Base-by-base conservation (phyloP, 2,797 vertebrate genomes). In the Cynopterus sphinx region DNA sequence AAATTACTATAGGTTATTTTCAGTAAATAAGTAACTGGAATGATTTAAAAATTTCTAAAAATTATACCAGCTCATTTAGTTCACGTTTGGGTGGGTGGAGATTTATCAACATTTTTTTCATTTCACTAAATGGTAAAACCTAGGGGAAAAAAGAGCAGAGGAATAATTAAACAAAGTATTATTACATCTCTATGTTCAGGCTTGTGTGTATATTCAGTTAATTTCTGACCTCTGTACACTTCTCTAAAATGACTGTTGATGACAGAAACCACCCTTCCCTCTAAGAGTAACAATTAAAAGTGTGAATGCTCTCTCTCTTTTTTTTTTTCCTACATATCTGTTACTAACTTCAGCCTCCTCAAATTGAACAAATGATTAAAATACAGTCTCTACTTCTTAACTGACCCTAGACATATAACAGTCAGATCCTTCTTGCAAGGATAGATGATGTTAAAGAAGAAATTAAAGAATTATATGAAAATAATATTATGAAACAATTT, bases 21-120 rank as follows among this genome's bases (percentile, higher is more conserved):
- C 73, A 89, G 11, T 68, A 79, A 70, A 33, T 36, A 12, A 26
- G 6, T 84, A 24, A 59, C 8, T 71, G 33, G 4, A 59, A 33
- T 83, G 41, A 70, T 85, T 74, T 86, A 39, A 74, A 75, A 61
- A 61, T 4, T 75, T 90, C 43, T 73, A 70, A 78, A 74, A 90
- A 8, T 63, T 46, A 21, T 11, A 61, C 31, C 24, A 36, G 4
- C 8, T 74, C 28, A 55, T 21, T 84, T 0, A n/a, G 36, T 61
- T 22, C 13, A 16, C 17, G 13, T n/a, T n/a, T n/a, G 31, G 15
- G 49, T 63, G 6, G 61, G 61, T 3, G 6, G 28, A 6, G 7
- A 6, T n/a, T 63, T 63, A 63, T n/a, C 15, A 17, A 15, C 12
- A n/a, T 63, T 17, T n/a, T 65, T 73, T 85, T 19, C 68, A 55